Evolutionary conservation across 2,113 vertebrate species (phyloP), one percentile per base, ranked within the genome.

Genomic region (Platanista minor): DNA sequence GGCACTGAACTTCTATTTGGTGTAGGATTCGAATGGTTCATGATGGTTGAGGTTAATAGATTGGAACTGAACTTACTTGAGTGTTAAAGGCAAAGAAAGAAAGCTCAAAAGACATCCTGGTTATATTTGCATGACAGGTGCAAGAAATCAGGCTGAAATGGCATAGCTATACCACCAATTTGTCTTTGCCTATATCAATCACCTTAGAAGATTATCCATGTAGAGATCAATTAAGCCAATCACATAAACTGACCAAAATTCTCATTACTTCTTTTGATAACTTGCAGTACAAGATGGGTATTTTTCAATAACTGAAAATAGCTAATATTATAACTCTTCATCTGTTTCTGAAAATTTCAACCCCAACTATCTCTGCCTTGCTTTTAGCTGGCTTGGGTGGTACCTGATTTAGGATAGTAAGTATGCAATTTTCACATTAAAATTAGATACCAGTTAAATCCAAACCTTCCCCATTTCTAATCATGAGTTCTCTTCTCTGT

Each of bases 191-290:
- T n/a, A 2, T 83, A 2, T 6, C 27, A 71, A 2, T 84, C 8
- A 92, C 31, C 39, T 36, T 77, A 25, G 41, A 77, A 90, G 20
- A 61, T 75, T 62, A 6, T 11, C 46, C 15, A 25, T 33, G 2
- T 25, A 61, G 9, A n/a, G 49, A 72, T 77, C 33, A 86, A 20
- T 6, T 36, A 57, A 93, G 8, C 3, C n/a, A 85, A 29, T n/a
- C 84, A 71, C 1, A 69, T 33, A 66, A 54, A 57, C 41, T 52
- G 46, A 20, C 9, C 18, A 29, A 31, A 49, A 41, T 96, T 85
- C 21, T 91, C 61, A 78, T 54, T n/a, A 59, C 12, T 91, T 52
- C 3, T 61, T 87, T 91, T 88, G 27, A 87, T 83, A 87, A 83
- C 9, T 69, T 77, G 5, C n/a, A 61, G 31, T 25, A 62, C n/a